Percentiles rank a stretch among this genome's conserved stretches.
Conservation (phyloP, 2,797 vertebrate species). For the Microcaecilia unicolor region DNA sequence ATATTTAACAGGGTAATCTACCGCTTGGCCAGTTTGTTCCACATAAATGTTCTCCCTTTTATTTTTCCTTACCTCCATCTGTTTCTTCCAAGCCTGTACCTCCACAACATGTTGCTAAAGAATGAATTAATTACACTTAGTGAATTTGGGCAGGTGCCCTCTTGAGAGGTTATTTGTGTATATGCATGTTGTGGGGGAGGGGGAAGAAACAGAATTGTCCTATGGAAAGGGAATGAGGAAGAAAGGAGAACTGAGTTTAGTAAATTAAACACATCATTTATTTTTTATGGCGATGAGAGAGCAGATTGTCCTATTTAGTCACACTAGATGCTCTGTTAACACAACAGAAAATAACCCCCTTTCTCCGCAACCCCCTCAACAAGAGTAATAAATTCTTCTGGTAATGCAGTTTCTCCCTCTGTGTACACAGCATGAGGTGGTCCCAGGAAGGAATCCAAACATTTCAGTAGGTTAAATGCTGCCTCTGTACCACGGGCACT, state of each 20-base stretch:
- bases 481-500: not conserved
- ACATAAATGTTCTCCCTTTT: slow-evolving; percentile 35
- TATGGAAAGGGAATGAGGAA: no score
- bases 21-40: slow-evolving; percentile 51
- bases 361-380: no score
- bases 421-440: slow-evolving; percentile 3
- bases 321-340: slow-evolving; percentile 63
- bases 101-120: slow-evolving; percentile 1
- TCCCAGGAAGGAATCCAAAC: not conserved
- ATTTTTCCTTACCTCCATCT: slow-evolving; percentile 6
- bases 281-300: slow-evolving; percentile 51
- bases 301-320: slow-evolving; percentile 60
- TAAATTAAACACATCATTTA: slow-evolving; percentile 42
- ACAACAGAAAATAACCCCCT: slow-evolving; percentile 44
- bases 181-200: no score
- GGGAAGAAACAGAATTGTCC: no score
- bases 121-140: slow-evolving; percentile 7
- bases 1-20: slow-evolving; percentile 57
- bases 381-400: slow-evolving; percentile 26
- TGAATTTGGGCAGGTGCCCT: not conserved
- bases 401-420: slow-evolving; percentile 7
- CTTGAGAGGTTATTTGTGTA: not conserved
- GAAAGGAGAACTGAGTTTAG: slow-evolving; percentile 16
- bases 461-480: slow-evolving; percentile 18
- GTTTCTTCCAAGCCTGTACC: not conserved